phyloP scores from a whole-genome alignment of 2,888 invertebrate species.

The Ormyrus labotus region DNA sequence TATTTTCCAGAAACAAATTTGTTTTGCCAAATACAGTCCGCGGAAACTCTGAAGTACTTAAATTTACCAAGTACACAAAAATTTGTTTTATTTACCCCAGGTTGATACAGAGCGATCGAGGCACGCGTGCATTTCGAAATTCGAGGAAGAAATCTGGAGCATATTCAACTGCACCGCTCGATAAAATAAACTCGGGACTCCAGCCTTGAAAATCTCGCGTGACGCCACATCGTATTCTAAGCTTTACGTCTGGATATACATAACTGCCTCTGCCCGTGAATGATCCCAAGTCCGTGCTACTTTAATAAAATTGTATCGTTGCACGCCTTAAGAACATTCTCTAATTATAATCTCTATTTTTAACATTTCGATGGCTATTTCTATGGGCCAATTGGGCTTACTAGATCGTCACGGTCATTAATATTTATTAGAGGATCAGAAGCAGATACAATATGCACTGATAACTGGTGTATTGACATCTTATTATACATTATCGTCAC shows the following conservation, averaged over 20 bases:
- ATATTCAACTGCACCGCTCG: conserved; percentile 18
- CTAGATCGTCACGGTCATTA: no score
- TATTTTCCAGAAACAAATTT: no score
- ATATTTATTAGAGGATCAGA: no score
- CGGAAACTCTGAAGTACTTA: no score
- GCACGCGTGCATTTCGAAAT: conserved; percentile 16
- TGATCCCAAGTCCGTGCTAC: conserved; percentile 22
- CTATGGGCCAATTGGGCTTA: no score
- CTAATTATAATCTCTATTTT: not conserved
- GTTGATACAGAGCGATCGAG: not conserved
- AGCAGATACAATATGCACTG: no score
- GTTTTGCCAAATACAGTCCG: no score
- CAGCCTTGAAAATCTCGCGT: conserved; percentile 52
- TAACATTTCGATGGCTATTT: no score
- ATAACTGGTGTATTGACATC: no score
- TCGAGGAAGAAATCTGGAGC: conserved; percentile 32
- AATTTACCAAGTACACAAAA: no score
- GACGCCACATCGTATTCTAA: conserved; percentile 41
- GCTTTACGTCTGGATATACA: not conserved
- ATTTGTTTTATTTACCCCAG: no score
- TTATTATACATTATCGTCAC: no score
- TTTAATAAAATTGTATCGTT: conserved; percentile 27
- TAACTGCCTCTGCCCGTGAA: conserved; percentile 6
- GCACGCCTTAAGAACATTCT: conserved; percentile 4
- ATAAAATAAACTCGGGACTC: conserved; percentile 32